A percentile compares a stretch with the other conserved stretches of the same genome.
Evolutionary conservation across 2,797 vertebrate species (phyloP).

Genomic region (Oreochromis grahami): DNA sequence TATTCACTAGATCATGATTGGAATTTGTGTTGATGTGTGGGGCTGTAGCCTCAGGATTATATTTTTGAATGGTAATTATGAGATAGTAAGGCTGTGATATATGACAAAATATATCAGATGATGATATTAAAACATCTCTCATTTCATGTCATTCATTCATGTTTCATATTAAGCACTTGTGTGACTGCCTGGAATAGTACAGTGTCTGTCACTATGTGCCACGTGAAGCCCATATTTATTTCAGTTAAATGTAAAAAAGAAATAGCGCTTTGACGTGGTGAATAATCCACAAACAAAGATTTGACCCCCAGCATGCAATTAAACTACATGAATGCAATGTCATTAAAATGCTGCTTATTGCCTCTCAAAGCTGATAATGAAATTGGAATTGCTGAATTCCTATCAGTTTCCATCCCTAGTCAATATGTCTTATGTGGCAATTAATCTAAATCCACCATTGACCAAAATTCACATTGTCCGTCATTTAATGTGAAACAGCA

Average conservation of each 20-base stretch:
- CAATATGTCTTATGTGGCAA: background rate
- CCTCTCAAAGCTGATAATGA: background rate
- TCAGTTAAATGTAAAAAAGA: background rate
- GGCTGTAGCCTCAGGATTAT: background rate
- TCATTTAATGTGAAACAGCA: background rate
- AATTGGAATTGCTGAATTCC: background rate
- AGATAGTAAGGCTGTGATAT: background rate
- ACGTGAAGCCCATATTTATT: background rate
- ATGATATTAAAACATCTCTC: background rate
- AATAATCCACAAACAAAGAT: background rate
- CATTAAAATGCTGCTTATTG: background rate
- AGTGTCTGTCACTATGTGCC: background rate
- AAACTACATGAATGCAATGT: background rate
- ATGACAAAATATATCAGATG: background rate
- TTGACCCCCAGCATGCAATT: background rate
- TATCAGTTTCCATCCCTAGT: background rate
- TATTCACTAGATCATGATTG: background rate
- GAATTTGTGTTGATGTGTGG: background rate
- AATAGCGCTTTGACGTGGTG: background rate
- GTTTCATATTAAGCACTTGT: background rate
- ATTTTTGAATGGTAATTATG: background rate
- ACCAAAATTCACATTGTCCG: background rate
- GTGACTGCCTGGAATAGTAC: background rate
- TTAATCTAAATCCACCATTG: background rate
- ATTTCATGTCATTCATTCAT: background rate